These are phyloP conservation scores for Drosophila conformis DNA, from an alignment of 2,888 invertebrate species.

Conservation along the genomic window DNA sequence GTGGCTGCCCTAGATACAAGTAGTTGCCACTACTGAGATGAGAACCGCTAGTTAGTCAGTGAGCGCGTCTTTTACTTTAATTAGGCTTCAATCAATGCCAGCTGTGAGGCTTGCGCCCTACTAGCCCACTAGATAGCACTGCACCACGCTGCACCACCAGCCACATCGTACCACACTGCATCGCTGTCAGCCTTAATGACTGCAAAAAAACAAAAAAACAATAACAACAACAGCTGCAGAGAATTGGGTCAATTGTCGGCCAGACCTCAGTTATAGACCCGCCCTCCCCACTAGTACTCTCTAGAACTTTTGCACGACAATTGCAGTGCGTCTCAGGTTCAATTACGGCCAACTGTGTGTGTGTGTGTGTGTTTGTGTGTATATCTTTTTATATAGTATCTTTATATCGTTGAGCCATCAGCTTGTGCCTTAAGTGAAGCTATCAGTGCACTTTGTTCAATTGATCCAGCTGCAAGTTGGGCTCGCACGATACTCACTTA, in stretches of 20 bases:
- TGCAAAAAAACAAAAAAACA: conserved; percentile 37
- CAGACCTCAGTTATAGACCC: conserved; percentile 29
- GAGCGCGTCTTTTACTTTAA: conserved; percentile 51
- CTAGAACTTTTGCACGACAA: conserved; percentile 33
- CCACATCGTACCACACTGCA: conserved; percentile 2
- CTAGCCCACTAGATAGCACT: conserved; percentile 33
- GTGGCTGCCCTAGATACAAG: conserved; percentile 46
- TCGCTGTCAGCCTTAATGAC: conserved; percentile 61
- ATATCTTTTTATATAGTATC: conserved; percentile 1
- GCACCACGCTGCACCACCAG: conserved; percentile 3
- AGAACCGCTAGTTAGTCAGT: neutral
- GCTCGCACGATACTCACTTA: conserved; percentile 21
- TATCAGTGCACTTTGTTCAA: conserved; percentile 51
- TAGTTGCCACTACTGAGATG: conserved; percentile 1
- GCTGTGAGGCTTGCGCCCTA: conserved; percentile 57
- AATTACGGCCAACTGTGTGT: conserved; percentile 44
- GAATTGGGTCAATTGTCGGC: conserved; percentile 65
- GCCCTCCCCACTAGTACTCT: neutral
- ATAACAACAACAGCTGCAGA: conserved; percentile 6
- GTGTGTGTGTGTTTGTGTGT: neutral
- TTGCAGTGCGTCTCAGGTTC: conserved; percentile 47
- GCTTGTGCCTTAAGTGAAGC: conserved; percentile 16
- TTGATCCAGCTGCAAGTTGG: conserved; percentile 26
- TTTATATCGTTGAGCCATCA: conserved; percentile 24
- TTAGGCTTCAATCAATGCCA: conserved; percentile 78